Evolutionary conservation across 1,140 invertebrate species (phyloP).

Genomic region (Drosophila nasuta): DNA sequence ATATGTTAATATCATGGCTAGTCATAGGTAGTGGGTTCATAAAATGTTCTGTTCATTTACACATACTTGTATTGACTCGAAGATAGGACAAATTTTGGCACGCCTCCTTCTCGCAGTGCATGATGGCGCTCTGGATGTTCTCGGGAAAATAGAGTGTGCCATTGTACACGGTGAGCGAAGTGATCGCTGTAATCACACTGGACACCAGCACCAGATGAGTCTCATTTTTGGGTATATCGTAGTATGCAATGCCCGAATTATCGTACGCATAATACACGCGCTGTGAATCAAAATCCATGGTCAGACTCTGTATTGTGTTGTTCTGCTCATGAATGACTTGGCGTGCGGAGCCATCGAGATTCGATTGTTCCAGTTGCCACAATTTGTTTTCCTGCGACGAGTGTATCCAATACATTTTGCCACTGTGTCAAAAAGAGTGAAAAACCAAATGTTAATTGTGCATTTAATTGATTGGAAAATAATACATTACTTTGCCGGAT

Average conservation of each 20-base stretch:
- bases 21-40: no score
- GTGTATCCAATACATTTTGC: conserved; percentile 88
- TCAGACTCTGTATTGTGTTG: conserved; percentile 86
- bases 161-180: conserved; percentile 81
- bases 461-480: neutral
- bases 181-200: conserved; percentile 74
- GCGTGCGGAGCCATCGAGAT: conserved; percentile 88
- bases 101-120: conserved; percentile 78
- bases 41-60: neutral
- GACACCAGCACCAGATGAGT: conserved; percentile 59
- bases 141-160: conserved; percentile 81
- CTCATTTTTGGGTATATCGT: conserved; percentile 86
- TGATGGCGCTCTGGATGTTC: conserved; percentile 78
- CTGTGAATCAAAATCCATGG: conserved; percentile 87
- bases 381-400: conserved; percentile 69
- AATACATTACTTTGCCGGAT: conserved; percentile 86
- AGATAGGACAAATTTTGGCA: conserved; percentile 78
- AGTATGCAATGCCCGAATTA: conserved; percentile 88
- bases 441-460: neutral
- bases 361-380: conserved; percentile 87
- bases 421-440: conserved; percentile 85
- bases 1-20: no score
- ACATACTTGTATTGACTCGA: conserved; percentile 86
- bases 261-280: conserved; percentile 90
- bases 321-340: conserved; percentile 62